Percentiles rank a stretch among this genome's conserved stretches.
Evolutionary conservation across 2,888 invertebrate species (phyloP).

Genomic region (Choreutis nemorana): DNA sequence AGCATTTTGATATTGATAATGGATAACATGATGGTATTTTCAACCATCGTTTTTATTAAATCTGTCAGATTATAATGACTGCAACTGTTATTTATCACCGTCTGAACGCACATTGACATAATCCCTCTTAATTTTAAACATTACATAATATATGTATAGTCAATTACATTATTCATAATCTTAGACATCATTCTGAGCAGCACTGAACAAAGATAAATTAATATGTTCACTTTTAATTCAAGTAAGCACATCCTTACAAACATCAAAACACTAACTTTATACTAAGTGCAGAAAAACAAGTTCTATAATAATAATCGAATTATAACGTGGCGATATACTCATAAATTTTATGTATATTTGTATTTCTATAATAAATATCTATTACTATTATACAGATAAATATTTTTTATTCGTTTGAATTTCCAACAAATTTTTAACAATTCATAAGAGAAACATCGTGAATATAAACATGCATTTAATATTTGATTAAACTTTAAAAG

Average conservation of each 20-base stretch:
- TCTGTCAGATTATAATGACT: too few relatives aligned
- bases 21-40: too few relatives aligned
- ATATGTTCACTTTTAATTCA: not conserved
- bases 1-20: conserved; percentile 24
- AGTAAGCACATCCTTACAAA: conserved; percentile 10
- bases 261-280: conserved; percentile 13
- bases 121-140: too few relatives aligned
- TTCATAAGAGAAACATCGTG: too few relatives aligned
- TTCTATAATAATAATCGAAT: not conserved
- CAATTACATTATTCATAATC: not conserved
- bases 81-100: too few relatives aligned
- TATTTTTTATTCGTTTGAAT: too few relatives aligned
- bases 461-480: too few relatives aligned
- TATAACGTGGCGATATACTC: not conserved
- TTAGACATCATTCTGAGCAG: conserved; percentile 1
- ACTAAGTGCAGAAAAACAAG: conserved; percentile 10
- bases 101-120: too few relatives aligned
- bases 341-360: conserved; percentile 2
- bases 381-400: conserved; percentile 10
- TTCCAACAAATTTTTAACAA: too few relatives aligned
- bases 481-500: too few relatives aligned
- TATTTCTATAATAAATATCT: conserved; percentile 7
- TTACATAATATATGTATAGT: too few relatives aligned
- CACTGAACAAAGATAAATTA: conserved; percentile 1
- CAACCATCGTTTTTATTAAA: too few relatives aligned